Evolutionary conservation across 2,888 invertebrate species (phyloP).

Genomic region (Watsonalla cultraria): DNA sequence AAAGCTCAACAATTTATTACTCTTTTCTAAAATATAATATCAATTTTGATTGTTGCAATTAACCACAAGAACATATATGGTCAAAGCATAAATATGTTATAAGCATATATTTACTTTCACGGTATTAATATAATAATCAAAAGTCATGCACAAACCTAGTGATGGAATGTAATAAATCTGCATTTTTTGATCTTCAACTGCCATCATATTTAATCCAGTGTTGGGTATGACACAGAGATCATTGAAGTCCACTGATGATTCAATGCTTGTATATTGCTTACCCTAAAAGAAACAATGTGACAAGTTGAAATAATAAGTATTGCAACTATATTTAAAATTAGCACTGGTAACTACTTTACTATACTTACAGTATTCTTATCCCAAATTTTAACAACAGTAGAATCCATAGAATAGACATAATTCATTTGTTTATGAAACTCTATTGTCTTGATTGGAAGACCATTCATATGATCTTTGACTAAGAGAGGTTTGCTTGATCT

Average conservation of each 20-base stretch:
- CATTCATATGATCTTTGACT: constrained; percentile 97
- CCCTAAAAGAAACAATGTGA: constrained; percentile 80
- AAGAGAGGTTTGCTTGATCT: constrained; percentile 92
- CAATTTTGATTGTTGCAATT: too few species aligned
- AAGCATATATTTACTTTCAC: too few species aligned
- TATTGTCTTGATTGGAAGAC: constrained; percentile 92
- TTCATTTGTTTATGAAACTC: constrained; percentile 90
- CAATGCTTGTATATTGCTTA: constrained; percentile 95
- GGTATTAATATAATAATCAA: too few species aligned
- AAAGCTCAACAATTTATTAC: too few species aligned
- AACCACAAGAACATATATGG: too few species aligned
- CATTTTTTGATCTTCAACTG: constrained; percentile 96
- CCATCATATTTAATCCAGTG: constrained; percentile 94
- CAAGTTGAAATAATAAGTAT: constrained; percentile 4
- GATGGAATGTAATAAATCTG: constrained; percentile 96
- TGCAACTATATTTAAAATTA: constrained; percentile 78
- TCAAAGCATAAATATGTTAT: too few species aligned
- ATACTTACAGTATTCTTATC: constrained; percentile 86
- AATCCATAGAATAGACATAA: constrained; percentile 93
- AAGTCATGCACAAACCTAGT: constrained; percentile 59
- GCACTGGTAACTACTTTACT: constrained; percentile 23
- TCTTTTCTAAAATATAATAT: too few species aligned
- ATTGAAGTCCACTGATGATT: constrained; percentile 91
- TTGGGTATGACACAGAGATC: constrained; percentile 94
- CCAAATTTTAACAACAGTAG: constrained; percentile 94